phyloP scores from a whole-genome alignment of 2,797 vertebrate species.

The Scyliorhinus canicula region DNA sequence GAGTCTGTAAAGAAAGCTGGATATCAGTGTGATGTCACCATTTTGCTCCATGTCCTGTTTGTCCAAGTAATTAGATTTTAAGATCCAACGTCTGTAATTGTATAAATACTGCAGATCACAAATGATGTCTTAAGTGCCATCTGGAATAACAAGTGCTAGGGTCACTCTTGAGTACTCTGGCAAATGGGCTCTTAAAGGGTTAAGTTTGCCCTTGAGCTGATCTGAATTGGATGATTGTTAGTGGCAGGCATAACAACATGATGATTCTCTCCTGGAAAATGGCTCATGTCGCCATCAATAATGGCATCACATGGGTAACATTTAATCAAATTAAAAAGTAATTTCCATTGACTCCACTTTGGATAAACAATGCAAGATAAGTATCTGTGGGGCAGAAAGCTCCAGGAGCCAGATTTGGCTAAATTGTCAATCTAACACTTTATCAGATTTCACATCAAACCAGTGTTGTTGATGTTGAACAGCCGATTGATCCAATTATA shows the following conservation, averaged over 20 bases:
- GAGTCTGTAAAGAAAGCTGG: background rate
- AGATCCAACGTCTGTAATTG: background rate
- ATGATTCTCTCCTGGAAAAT: conserved; percentile 1
- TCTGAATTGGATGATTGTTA: background rate
- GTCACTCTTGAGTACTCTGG: background rate
- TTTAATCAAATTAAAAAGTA: conserved; percentile 38
- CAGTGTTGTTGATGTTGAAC: conserved; percentile 30
- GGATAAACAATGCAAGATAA: conserved; percentile 33
- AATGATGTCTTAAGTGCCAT: background rate
- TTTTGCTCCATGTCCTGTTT: background rate
- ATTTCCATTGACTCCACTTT: conserved; percentile 37
- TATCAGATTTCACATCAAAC: conserved; percentile 38
- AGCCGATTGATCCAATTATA: conserved; percentile 36
- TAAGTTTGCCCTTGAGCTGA: background rate
- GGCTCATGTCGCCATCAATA: conserved; percentile 20
- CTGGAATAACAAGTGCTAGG: background rate
- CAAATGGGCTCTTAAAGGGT: background rate
- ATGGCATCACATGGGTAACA: conserved; percentile 7
- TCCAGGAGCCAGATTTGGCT: conserved; percentile 25
- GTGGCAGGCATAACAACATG: background rate
- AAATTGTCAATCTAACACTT: conserved; percentile 38
- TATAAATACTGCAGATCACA: background rate
- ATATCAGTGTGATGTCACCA: background rate
- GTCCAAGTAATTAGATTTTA: background rate
- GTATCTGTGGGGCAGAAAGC: conserved; percentile 16